Conservation (phyloP, 2,888 invertebrate genomes). For the Drosophila gaucha region DNA sequence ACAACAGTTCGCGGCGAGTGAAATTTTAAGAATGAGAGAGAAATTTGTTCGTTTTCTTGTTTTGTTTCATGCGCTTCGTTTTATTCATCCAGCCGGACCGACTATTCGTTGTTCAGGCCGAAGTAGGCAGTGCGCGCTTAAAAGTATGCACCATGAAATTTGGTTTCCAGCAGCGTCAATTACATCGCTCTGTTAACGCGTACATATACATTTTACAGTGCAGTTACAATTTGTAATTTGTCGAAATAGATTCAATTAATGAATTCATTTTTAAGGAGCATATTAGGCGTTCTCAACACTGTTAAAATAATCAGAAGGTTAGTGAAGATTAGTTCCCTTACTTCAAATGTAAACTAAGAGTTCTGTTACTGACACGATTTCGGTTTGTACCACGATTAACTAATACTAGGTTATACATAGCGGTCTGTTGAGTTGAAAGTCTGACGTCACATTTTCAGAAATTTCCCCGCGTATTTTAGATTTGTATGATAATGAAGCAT, state of each 20-base stretch:
- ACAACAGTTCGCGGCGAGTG: constrained; percentile 65
- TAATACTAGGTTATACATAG: too few relatives aligned
- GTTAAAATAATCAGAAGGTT: too few relatives aligned
- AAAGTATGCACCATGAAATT: constrained; percentile 39
- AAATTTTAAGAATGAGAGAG: constrained; percentile 63
- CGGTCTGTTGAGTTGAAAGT: too few relatives aligned
- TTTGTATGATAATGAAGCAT: too few relatives aligned
- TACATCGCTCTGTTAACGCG: constrained; percentile 35
- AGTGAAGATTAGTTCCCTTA: too few relatives aligned
- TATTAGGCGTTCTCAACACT: too few relatives aligned
- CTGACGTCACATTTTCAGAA: too few relatives aligned
- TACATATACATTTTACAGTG: background rate
- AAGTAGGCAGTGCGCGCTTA: constrained; percentile 29
- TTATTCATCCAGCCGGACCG: constrained; percentile 46
- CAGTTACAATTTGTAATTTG: background rate
- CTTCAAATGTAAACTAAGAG: too few relatives aligned
- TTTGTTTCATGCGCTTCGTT: constrained; percentile 53
- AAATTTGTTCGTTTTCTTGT: constrained; percentile 58
- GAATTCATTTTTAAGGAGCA: background rate
- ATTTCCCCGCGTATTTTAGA: too few relatives aligned
- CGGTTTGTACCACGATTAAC: too few relatives aligned
- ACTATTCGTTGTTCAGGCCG: constrained; percentile 32
- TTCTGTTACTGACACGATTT: too few relatives aligned
- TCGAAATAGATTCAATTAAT: too few relatives aligned
- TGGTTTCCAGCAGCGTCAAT: constrained; percentile 3